Percentiles rank a stretch among this genome's conserved stretches.
Evolutionary conservation across 2,797 vertebrate genomes (phyloP).

Genomic region (Mormyrus hasselquistii): DNA sequence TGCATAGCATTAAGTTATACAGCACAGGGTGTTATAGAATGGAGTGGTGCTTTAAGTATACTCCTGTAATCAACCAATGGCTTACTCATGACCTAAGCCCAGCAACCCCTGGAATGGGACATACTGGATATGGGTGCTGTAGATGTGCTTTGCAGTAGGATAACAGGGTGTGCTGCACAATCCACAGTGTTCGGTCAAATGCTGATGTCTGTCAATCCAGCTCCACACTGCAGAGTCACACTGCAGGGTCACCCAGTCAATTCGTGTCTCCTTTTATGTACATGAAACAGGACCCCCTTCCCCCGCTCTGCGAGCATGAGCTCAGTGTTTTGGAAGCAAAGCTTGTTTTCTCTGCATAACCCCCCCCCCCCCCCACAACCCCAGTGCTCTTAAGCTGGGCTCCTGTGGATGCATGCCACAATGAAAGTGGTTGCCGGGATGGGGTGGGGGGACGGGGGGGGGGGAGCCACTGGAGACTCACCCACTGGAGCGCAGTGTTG

Average conservation of each 20-base stretch:
- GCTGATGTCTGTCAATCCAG: background rate
- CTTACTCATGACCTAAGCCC: background rate
- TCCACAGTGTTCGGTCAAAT: background rate
- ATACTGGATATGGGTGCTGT: background rate
- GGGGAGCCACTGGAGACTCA: background rate
- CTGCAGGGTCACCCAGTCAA: background rate
- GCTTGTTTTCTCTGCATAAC: background rate
- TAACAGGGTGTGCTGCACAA: background rate
- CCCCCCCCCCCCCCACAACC: no score
- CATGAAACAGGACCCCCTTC: slow-evolving; percentile 2
- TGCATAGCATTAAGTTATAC: background rate
- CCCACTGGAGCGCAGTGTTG: background rate
- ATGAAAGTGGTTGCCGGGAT: background rate
- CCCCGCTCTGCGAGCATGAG: background rate
- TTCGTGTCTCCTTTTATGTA: background rate
- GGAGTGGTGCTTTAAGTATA: background rate
- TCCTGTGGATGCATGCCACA: background rate
- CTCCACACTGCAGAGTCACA: background rate
- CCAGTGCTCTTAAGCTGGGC: background rate
- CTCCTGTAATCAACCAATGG: background rate
- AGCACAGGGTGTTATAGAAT: background rate
- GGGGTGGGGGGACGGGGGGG: background rate
- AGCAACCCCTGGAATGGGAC: background rate
- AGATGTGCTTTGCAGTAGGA: background rate
- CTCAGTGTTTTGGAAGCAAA: slow-evolving; percentile 7